Base-by-base conservation (phyloP, 2,113 vertebrate genomes). In the Gavia stellata region DNA sequence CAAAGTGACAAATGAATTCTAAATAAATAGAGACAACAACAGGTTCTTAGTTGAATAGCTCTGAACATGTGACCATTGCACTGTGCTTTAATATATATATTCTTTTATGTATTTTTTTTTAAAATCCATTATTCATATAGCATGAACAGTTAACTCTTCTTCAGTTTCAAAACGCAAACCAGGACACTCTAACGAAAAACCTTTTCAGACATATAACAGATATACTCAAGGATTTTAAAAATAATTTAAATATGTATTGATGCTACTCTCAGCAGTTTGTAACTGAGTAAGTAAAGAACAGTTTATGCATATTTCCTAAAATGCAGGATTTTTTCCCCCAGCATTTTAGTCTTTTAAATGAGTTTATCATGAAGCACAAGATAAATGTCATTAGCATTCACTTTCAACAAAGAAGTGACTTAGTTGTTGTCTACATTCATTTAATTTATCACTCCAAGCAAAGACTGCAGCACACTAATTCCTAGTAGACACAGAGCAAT, bases 371-470 rank as follows among this genome's bases (percentile, higher is more conserved):
- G 81, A 95, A 96, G 52, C 65, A 65, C 47, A 50, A 68, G 68
- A 94, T 62, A 96, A 90, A 87, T 82, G 67, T 77, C 90, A 92
- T 97, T 92, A 89, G 50, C 58, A 81, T 92, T 95, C 79, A 92
- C 31, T 92, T 94, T 82, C 81, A 94, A 55, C 63, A 90, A 63
- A 86, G 50, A 88, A 91, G 89, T 62, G 34, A 85, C 74, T 91
- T 80, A 6, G n/a, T 50, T 86, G 71, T 72, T 94, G 79, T 92
- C 81, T 84, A 77, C 56, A 87, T 71, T 85, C 7, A 96, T 92
- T 92, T 86, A 36, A 78, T 81, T 94, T 92, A 92, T 94, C 88
- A 88, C 42, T 94, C 25, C 55, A 92, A 90, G 47, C 86, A 92
- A 18, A 81, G 25, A 58, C 49, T 75, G 68, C 49, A 85, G 36